Percentiles rank a stretch among this genome's conserved stretches.
Conservation (phyloP, 2,888 invertebrate genomes). For the Diaphora mendica region DNA sequence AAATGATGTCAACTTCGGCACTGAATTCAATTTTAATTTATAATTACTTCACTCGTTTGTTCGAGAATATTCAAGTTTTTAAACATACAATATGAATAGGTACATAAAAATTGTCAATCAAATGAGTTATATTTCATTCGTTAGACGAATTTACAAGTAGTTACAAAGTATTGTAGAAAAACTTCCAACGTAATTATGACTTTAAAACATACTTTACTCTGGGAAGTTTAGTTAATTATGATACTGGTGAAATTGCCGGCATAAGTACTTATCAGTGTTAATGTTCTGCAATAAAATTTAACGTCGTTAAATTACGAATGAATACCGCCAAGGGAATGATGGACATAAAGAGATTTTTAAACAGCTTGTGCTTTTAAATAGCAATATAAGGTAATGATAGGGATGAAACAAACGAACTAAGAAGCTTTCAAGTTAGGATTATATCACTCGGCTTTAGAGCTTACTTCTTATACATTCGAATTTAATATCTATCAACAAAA, state of each 20-base stretch:
- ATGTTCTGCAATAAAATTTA: constrained; percentile 2
- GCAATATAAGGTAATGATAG: background rate
- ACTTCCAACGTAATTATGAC: background rate
- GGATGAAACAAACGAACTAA: background rate
- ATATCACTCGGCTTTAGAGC: background rate
- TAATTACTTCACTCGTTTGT: background rate
- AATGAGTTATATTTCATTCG: background rate
- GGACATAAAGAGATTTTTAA: background rate
- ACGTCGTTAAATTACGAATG: background rate
- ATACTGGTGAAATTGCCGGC: background rate
- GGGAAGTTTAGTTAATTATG: background rate
- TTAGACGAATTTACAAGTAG: background rate
- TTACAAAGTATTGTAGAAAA: too few species aligned
- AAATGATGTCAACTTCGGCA: background rate
- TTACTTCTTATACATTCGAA: background rate
- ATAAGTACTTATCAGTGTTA: background rate
- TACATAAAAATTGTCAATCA: background rate
- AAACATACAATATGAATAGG: background rate
- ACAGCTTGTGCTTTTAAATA: background rate
- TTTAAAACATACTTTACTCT: background rate
- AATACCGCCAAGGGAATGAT: background rate
- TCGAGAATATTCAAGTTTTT: background rate
- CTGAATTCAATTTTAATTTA: background rate
- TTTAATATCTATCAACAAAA: background rate
- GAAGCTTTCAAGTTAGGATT: background rate